These are phyloP conservation scores for Montipora capricornis DNA, from an alignment of 64 coral and sea anemone genomes.

Conservation along the genomic window DNA sequence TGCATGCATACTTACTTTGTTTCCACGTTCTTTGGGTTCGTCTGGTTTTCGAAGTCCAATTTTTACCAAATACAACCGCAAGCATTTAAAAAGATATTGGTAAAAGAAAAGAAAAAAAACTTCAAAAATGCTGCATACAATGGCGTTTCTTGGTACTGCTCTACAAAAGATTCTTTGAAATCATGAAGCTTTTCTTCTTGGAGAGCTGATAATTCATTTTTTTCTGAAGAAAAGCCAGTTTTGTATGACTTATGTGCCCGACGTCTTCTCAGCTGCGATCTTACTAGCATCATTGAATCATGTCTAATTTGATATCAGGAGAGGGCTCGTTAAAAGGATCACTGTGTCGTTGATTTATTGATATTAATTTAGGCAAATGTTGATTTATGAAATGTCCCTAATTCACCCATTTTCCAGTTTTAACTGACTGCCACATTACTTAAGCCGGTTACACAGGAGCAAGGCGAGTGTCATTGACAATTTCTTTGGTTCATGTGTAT, in stretches of 20 bases:
- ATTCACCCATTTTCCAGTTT: background rate
- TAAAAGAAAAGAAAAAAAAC: slow-evolving; percentile 80
- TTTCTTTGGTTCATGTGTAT: background rate
- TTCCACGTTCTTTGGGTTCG: slow-evolving; percentile 81
- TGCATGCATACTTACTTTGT: slow-evolving; percentile 62
- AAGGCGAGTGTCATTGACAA: background rate
- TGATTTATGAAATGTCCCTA: background rate
- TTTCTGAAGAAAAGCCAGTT: slow-evolving; percentile 32
- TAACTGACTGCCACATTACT: background rate
- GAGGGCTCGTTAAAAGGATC: background rate
- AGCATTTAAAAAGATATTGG: slow-evolving; percentile 82
- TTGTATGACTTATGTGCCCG: background rate
- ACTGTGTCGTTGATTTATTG: background rate
- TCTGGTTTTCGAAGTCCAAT: slow-evolving; percentile 88
- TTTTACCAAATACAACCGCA: slow-evolving; percentile 89
- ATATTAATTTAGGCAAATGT: background rate
- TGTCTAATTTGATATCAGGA: background rate
- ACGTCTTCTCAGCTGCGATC: background rate
- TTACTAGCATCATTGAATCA: slow-evolving; percentile 3
- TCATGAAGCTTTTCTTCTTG: slow-evolving; percentile 26
- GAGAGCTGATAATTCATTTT: slow-evolving; percentile 11
- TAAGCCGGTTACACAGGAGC: background rate
- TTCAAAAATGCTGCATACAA: slow-evolving; percentile 91
- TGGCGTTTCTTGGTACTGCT: slow-evolving; percentile 93
- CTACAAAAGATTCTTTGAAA: slow-evolving; percentile 41